Conservation (phyloP, 2,888 invertebrate genomes). For the Ethmia dodecea region DNA sequence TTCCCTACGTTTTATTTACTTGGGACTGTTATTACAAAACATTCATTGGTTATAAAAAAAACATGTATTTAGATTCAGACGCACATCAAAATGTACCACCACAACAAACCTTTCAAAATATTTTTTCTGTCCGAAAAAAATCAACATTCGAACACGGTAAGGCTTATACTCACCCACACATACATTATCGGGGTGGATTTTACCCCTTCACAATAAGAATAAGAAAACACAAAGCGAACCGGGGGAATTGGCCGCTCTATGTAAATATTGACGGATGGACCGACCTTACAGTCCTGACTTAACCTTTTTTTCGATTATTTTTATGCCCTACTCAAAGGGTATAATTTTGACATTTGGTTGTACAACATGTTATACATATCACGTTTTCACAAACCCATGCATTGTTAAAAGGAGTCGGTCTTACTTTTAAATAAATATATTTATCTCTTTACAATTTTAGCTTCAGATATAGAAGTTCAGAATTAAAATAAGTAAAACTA, state of each 20-base stretch:
- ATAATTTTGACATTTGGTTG: slow-evolving; percentile 6
- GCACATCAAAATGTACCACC: too few relatives aligned
- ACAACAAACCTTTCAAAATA: too few relatives aligned
- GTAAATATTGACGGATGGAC: slow-evolving; percentile 23
- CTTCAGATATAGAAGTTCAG: too few relatives aligned
- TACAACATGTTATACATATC: too few relatives aligned
- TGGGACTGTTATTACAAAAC: too few relatives aligned
- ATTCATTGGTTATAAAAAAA: too few relatives aligned
- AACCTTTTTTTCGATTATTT: slow-evolving; percentile 8
- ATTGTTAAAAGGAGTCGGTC: too few relatives aligned
- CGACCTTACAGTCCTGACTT: slow-evolving; percentile 13
- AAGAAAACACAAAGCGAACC: slow-evolving; percentile 17
- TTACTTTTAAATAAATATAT: too few relatives aligned
- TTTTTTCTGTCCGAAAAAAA: not conserved
- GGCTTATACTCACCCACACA: not conserved
- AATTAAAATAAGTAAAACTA: too few relatives aligned
- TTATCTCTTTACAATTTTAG: too few relatives aligned
- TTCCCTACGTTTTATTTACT: too few relatives aligned
- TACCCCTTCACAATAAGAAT: slow-evolving; percentile 1
- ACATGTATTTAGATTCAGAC: too few relatives aligned
- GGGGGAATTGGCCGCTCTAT: slow-evolving; percentile 16
- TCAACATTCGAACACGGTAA: not conserved
- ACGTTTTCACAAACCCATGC: not conserved
- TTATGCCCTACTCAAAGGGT: slow-evolving; percentile 6
- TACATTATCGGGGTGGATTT: not conserved